Base-by-base conservation (phyloP, 2,113 vertebrate genomes). In the Zosterops lateralis region DNA sequence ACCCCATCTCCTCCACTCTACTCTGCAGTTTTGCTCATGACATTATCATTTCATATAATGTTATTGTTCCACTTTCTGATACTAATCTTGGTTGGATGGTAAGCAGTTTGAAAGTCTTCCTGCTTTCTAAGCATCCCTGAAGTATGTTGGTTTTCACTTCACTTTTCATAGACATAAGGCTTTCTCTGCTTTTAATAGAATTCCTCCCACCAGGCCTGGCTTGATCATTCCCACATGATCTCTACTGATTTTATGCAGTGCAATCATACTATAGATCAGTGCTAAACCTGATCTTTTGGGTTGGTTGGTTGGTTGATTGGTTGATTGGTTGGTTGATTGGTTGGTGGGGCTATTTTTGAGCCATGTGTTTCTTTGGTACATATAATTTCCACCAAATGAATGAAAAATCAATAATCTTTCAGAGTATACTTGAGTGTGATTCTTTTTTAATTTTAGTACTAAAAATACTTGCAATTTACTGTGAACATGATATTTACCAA, bases 1-100 rank as follows among this genome's bases (percentile, higher is more conserved):
- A 5, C 8, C 56, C 53, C 0, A 0, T 53, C 10, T 53, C 4
- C 2, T 78, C 42, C 10, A n/a, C 54, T 48, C 24, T 29, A 45
- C 12, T 14, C 15, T 50, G 9, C 6, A 50, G 29, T 75, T 62
- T 62, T 79, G 6, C 44, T 67, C 25, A 45, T 11, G 5, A 15
- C 10, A 40, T 3, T 0, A 31, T 16, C 78, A 25, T 21, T 82
- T 71, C 21, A 42, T 11, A 17, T 16, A 48, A 61, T 20, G 5
- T 5, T 56, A 24, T 21, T 68, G 3, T 68, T 84, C 36, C 9
- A 31, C 10, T 47, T 36, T 65, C 18, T 57, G 32, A 24, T 38
- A 50, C 6, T 72, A 9, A 24, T 64, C 62, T 75, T 66, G 5
- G 1, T 54, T 68, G 15, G 4, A 34, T 20, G 8, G 10, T 32